phyloP scores from a whole-genome alignment of 2,113 vertebrate species.

The Electrona antarctica region DNA sequence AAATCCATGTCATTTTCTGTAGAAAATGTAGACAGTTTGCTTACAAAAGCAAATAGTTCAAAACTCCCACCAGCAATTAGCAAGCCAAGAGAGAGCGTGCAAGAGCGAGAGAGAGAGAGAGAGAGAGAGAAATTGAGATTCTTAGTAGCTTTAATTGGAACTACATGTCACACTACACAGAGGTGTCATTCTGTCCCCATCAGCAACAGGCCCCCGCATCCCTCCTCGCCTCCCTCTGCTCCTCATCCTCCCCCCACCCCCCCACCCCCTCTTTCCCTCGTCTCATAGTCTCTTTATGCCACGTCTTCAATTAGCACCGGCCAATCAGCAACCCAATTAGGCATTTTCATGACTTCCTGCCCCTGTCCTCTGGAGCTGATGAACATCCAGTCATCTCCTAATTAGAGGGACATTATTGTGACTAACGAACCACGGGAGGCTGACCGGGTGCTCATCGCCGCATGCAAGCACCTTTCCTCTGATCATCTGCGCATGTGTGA shows the following conservation, averaged over 20 bases:
- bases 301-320: slow-evolving; percentile 71
- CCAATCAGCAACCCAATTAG: slow-evolving; percentile 80
- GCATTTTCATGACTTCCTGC: slow-evolving; percentile 69
- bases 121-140: slow-evolving; percentile 58
- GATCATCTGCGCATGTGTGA: not conserved
- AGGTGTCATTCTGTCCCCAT: slow-evolving; percentile 55
- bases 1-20: slow-evolving; percentile 22
- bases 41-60: slow-evolving; percentile 64
- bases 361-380: slow-evolving; percentile 64
- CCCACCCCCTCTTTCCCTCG: slow-evolving; percentile 35
- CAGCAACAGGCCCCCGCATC: slow-evolving; percentile 48
- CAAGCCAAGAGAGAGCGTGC: slow-evolving; percentile 43
- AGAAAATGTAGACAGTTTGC: slow-evolving; percentile 58
- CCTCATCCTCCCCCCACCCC: slow-evolving; percentile 39
- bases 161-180: slow-evolving; percentile 59
- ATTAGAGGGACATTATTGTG: slow-evolving; percentile 73
- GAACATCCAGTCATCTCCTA: slow-evolving; percentile 68
- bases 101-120: not conserved
- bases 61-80: slow-evolving; percentile 75
- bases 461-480: slow-evolving; percentile 14
- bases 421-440: slow-evolving; percentile 54
- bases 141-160: slow-evolving; percentile 79
- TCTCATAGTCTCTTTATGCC: too few species aligned
- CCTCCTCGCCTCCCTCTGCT: slow-evolving; percentile 34
- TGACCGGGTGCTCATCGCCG: slow-evolving; percentile 32